Percentiles rank a stretch among this genome's conserved stretches.
These are phyloP conservation scores for Plecotus auritus DNA, from an alignment of 2,113 vertebrate species.

Conservation along the genomic window DNA sequence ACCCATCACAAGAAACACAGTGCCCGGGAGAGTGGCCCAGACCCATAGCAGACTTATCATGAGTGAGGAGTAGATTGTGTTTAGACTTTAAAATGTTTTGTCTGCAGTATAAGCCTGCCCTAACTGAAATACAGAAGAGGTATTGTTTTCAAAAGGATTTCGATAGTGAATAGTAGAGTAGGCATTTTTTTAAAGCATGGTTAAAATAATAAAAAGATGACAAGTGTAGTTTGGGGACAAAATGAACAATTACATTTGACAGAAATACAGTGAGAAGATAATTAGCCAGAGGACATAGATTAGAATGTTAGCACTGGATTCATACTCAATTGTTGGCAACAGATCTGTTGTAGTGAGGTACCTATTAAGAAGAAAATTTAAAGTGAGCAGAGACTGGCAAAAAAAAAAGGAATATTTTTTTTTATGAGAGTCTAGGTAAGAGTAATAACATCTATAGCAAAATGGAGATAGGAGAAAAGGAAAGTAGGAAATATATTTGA, in stretches of 20 bases:
- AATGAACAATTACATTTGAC: background rate
- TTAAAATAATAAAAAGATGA: background rate
- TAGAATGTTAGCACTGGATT: background rate
- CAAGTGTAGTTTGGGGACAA: background rate
- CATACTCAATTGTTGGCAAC: background rate
- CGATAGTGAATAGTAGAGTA: background rate
- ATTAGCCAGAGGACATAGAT: background rate
- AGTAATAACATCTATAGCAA: background rate
- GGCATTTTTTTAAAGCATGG: background rate
- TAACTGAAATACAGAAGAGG: background rate
- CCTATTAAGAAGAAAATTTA: background rate
- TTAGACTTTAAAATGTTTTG: background rate
- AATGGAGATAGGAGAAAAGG: background rate
- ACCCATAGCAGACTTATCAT: background rate
- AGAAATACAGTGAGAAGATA: background rate
- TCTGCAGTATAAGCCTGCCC: background rate
- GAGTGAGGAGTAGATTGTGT: background rate
- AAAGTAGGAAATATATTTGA: background rate
- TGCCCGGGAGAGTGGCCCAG: background rate
- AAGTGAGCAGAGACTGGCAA: background rate
- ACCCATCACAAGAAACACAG: background rate
- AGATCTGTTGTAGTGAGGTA: background rate
- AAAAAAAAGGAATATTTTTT: background rate
- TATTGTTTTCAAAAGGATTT: background rate
- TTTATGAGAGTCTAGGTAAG: background rate